Evolutionary conservation across 2,113 vertebrate genomes (phyloP), one percentile per base, ranked within the genome.

Genomic region (Ptyas mucosa): DNA sequence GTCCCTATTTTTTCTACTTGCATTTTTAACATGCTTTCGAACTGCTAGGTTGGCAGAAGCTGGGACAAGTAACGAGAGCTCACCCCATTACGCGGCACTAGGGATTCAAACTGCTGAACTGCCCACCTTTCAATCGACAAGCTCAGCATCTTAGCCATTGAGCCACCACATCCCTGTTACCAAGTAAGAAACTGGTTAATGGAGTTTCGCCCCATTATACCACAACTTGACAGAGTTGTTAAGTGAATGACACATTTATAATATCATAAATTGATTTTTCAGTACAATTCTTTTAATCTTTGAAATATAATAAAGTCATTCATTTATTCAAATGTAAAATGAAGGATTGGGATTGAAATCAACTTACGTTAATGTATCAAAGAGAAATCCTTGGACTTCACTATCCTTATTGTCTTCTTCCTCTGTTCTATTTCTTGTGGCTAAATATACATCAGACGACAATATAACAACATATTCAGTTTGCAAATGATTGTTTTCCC

Each of bases 311-410:
- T 89, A 55, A 85, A 89, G 5, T 23, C 53, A 10, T 8, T 5
- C 4, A 94, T 87, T 5, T 3, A 94, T 85, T 58, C 85, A 9
- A 86, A 23, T 39, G 88, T 21, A 15, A 9, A 46, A 86, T 10
- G 20, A 21, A 81, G 18, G 34, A 81, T 86, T 90, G 24, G 91
- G 90, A 51, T 93, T 55, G 39, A 94, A 91, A 55, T 95, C 94
- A 5, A 97, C 98, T 98, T 97, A 99, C 99, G 98, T 99, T 94
- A 99, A 97, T 90, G 97, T 99, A 64, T 97, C 97, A 97, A 99
- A 99, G 90, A 99, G 94, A 97, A 99, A 99, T 88, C 99, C 99
- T 95, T 99, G 99, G 53, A 99, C 97, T 94, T 99, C 99, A 94
- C 97, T 98, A 88, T 93, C 95, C 1, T 98, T 97, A 1, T 97